phyloP scores from a whole-genome alignment of 1,140 invertebrate species.

The Helicoverpa zea region DNA sequence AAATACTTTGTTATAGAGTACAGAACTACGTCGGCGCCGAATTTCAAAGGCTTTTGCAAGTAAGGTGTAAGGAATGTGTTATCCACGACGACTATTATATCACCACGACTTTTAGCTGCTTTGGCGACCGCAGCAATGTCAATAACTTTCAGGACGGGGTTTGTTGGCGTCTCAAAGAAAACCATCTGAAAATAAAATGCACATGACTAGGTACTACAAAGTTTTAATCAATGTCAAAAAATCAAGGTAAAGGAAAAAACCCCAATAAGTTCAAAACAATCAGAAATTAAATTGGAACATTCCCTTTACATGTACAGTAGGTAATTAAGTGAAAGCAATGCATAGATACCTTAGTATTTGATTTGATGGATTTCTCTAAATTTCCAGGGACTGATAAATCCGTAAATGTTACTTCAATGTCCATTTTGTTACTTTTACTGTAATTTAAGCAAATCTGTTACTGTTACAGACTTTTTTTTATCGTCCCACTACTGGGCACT shows the following conservation, averaged over 20 bases:
- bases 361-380: slow-evolving; percentile 90
- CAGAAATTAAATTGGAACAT: too few species aligned
- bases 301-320: too few species aligned
- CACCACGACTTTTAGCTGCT: slow-evolving; percentile 88
- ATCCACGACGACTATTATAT: slow-evolving; percentile 96
- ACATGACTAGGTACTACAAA: background rate
- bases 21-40: slow-evolving; percentile 97
- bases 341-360: slow-evolving; percentile 93
- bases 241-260: too few species aligned
- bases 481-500: too few species aligned
- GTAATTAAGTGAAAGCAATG: too few species aligned
- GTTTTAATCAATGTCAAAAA: too few species aligned
- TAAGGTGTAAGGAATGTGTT: slow-evolving; percentile 99
- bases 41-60: slow-evolving; percentile 95
- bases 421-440: slow-evolving; percentile 89
- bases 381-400: slow-evolving; percentile 92
- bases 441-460: too few species aligned
- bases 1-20: slow-evolving; percentile 99
- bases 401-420: slow-evolving; percentile 93
- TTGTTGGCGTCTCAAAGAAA: slow-evolving; percentile 99
- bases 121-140: slow-evolving; percentile 94
- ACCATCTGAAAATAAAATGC: slow-evolving; percentile 91
- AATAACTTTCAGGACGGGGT: slow-evolving; percentile 96
- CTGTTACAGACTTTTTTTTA: too few species aligned
- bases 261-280: too few species aligned